phyloP scores from a whole-genome alignment of 2,113 vertebrate species.

The Nymphicus hollandicus region DNA sequence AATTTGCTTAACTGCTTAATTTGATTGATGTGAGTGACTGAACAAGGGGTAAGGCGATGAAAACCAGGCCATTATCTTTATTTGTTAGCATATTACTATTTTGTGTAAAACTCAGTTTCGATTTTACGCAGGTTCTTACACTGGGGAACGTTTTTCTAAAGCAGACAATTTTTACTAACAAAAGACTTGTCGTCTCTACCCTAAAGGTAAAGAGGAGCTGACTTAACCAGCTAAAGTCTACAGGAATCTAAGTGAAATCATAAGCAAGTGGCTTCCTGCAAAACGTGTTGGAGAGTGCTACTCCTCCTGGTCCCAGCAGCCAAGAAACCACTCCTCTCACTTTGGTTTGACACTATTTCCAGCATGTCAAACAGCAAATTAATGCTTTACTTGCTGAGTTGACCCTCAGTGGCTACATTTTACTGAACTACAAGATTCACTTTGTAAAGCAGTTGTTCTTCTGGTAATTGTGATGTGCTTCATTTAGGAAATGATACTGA shows the following conservation, averaged over 20 bases:
- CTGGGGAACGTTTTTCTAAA: background rate
- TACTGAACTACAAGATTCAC: constrained; percentile 8
- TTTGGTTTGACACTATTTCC: constrained; percentile 2
- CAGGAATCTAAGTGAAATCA: background rate
- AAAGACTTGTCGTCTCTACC: constrained; percentile 22
- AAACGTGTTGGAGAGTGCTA: background rate
- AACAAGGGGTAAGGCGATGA: background rate
- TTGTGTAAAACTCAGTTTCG: constrained; percentile 24
- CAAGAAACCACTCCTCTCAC: background rate
- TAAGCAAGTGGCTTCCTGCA: background rate
- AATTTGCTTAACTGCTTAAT: constrained; percentile 12
- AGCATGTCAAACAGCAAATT: constrained; percentile 42
- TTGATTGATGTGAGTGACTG: background rate
- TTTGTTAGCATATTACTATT: background rate
- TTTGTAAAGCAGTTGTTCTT: background rate
- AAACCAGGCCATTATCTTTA: background rate
- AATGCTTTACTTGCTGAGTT: background rate
- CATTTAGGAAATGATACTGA: background rate
- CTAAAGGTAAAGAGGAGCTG: background rate
- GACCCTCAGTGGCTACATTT: background rate
- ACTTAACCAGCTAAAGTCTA: background rate
- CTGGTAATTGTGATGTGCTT: background rate
- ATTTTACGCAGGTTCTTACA: background rate
- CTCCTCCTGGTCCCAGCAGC: background rate
- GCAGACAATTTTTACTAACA: constrained; percentile 7